Conservation (phyloP, 2,888 invertebrate species). For the Cerastis rubricosa region DNA sequence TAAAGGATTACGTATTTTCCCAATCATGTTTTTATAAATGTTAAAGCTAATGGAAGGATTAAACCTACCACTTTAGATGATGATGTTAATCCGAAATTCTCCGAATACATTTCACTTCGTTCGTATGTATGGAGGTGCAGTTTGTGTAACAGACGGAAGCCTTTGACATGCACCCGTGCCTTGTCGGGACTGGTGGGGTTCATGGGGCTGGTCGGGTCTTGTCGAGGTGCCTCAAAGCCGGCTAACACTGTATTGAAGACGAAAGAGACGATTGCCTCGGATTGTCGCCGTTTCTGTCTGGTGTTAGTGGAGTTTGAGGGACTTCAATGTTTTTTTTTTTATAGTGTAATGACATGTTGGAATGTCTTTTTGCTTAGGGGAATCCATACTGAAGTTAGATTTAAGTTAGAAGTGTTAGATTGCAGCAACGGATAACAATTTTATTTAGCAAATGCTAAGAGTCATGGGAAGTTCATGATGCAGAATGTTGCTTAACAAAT, state of each 20-base stretch:
- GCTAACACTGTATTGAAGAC: constrained; percentile 43
- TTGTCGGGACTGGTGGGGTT: constrained; percentile 7
- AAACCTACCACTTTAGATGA: not conserved
- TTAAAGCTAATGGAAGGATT: not conserved
- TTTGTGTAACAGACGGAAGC: constrained; percentile 39
- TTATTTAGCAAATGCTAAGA: not conserved
- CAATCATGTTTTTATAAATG: not conserved
- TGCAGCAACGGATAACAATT: not conserved
- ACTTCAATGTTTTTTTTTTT: constrained; percentile 6
- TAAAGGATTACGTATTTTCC: not conserved
- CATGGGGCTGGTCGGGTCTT: not conserved
- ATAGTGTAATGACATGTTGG: not conserved
- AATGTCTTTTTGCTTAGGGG: not conserved
- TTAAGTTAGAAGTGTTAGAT: not conserved
- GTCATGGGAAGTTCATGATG: not conserved
- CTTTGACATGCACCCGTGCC: constrained; percentile 54
- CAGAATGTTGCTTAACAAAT: no score
- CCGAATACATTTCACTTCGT: constrained; percentile 11
- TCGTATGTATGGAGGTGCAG: constrained; percentile 10
- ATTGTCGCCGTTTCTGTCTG: constrained; percentile 54
- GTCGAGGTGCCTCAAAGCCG: constrained; percentile 54
- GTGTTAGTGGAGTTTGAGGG: not conserved
- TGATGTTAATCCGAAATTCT: constrained; percentile 1
- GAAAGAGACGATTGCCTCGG: constrained; percentile 58
- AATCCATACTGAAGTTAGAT: not conserved